Evolutionary conservation across 2,113 vertebrate species (phyloP).

Genomic region (Megaleporinus macrocephalus): DNA sequence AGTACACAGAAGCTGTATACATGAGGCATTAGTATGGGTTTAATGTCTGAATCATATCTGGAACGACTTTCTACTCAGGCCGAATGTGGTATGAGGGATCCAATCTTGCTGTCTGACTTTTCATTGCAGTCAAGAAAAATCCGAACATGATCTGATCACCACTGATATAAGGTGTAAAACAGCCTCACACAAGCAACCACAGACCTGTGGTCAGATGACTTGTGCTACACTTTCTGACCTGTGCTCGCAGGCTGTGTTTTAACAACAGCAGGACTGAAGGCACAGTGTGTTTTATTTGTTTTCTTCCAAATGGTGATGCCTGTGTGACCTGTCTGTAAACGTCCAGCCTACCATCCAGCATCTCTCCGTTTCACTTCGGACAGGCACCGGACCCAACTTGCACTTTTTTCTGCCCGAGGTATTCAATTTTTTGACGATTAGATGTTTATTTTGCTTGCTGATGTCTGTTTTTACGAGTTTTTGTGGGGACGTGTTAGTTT

Average conservation of each 20-base stretch:
- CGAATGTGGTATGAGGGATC: too few relatives aligned
- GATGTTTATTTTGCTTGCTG: constrained; percentile 51
- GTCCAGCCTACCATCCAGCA: constrained; percentile 3
- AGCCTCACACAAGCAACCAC: too few relatives aligned
- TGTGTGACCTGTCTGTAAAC: neutral
- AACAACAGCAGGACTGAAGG: constrained; percentile 21
- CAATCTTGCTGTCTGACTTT: too few relatives aligned
- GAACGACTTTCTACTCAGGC: too few relatives aligned
- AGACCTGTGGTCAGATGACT: too few relatives aligned
- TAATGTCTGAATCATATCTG: too few relatives aligned
- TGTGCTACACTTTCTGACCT: neutral
- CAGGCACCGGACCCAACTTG: constrained; percentile 7
- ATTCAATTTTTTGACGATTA: constrained; percentile 38
- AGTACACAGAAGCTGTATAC: too few relatives aligned
- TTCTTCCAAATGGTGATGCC: neutral
- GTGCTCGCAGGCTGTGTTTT: constrained; percentile 2
- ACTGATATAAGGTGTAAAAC: too few relatives aligned
- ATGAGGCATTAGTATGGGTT: too few relatives aligned
- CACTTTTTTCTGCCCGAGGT: constrained; percentile 32
- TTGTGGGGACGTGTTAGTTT: constrained; percentile 43
- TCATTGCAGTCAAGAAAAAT: too few relatives aligned
- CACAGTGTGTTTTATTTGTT: neutral
- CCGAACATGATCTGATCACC: too few relatives aligned
- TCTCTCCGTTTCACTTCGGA: neutral
- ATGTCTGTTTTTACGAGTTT: constrained; percentile 47